Evolutionary conservation across 2,113 vertebrate species (phyloP).

Genomic region (Lonchura striata): DNA sequence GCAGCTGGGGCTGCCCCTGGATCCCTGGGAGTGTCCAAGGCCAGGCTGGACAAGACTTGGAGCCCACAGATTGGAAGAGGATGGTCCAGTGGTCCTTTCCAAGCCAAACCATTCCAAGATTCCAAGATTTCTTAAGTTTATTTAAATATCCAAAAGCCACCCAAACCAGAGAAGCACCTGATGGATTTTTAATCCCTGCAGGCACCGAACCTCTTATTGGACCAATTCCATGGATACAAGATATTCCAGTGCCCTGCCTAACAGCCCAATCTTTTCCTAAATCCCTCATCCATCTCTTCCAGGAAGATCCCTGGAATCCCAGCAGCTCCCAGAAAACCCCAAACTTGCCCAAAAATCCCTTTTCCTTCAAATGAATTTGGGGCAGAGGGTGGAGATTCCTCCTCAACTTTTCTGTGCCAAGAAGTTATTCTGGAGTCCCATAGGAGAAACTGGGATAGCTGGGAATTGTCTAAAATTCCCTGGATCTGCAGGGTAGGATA

Average conservation of each 20-base stretch:
- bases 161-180: neutral
- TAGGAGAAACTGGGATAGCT: no score
- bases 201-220: neutral
- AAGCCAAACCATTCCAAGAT: neutral
- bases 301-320: neutral
- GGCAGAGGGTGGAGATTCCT: neutral
- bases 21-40: neutral
- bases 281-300: neutral
- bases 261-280: neutral
- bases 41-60: rapidly evolving
- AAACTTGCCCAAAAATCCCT: neutral
- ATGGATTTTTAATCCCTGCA: neutral
- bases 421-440: neutral
- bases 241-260: neutral
- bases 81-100: neutral
- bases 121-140: neutral
- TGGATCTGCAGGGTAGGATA: rapidly evolving
- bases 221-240: neutral
- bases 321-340: neutral
- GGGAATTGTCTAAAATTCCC: neutral
- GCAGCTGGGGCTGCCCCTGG: neutral
- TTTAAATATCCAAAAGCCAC: neutral
- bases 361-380: neutral
- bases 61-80: neutral
- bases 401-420: neutral